phyloP scores from a whole-genome alignment of 92 coral and sea anemone species.

The Siderastrea siderea region DNA sequence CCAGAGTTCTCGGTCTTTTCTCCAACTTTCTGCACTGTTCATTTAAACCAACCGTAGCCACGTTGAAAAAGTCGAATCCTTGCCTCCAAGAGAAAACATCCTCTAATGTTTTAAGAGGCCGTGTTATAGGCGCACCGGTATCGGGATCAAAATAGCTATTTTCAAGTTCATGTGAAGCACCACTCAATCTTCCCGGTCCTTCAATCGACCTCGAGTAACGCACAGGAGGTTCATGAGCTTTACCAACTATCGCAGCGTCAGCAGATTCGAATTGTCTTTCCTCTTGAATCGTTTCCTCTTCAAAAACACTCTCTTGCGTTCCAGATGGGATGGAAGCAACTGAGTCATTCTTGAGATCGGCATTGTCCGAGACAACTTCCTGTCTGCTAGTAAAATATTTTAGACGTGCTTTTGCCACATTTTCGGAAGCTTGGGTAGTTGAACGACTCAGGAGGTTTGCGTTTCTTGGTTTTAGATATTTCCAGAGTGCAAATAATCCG shows the following conservation, averaged over 20 bases:
- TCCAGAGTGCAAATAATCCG: conserved; percentile 79
- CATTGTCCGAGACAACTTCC: not conserved
- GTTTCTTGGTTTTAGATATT: conserved; percentile 54
- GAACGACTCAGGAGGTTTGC: not conserved
- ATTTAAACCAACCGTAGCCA: conserved; percentile 66
- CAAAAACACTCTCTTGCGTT: not conserved
- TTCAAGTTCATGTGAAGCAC: not conserved
- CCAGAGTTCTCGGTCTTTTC: conserved; percentile 85
- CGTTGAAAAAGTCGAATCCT: conserved; percentile 93
- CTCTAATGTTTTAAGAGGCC: conserved; percentile 82
- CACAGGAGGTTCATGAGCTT: conserved; percentile 19
- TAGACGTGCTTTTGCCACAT: conserved; percentile 68
- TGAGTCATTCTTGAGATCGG: not conserved
- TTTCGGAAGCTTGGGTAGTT: conserved; percentile 3
- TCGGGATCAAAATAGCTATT: conserved; percentile 66
- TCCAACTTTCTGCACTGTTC: conserved; percentile 51
- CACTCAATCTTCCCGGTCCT: conserved; percentile 37
- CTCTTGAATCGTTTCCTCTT: conserved; percentile 39
- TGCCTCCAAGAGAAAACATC: conserved; percentile 87
- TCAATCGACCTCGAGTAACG: conserved; percentile 36
- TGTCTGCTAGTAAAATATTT: conserved; percentile 54
- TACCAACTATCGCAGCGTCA: not conserved
- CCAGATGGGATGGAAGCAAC: too few species aligned
- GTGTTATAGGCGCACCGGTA: conserved; percentile 84
- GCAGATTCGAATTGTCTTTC: not conserved